A percentile compares a stretch with the other conserved stretches of the same genome.
phyloP scores from a whole-genome alignment of 2,113 vertebrate species.

The Microcebus lehilahytsara region DNA sequence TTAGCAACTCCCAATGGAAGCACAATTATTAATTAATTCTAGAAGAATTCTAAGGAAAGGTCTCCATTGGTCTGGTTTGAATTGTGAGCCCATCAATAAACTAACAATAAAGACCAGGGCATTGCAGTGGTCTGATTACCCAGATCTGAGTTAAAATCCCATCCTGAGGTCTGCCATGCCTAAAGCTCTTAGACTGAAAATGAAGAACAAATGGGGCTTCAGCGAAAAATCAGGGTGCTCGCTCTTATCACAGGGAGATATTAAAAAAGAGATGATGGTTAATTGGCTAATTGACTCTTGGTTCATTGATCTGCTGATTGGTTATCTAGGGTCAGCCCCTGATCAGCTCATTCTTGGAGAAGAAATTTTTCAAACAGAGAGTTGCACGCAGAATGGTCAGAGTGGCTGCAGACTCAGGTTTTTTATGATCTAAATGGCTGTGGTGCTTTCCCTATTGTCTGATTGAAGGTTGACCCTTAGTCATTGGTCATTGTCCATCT shows the following conservation, averaged over 20 bases:
- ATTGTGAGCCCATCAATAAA: neutral
- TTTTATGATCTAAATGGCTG: neutral
- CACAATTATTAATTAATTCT: neutral
- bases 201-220: neutral
- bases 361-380: neutral
- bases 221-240: neutral
- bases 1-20: neutral
- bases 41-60: neutral
- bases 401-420: neutral
- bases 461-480: neutral
- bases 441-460: neutral
- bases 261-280: neutral
- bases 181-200: neutral
- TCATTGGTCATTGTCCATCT: neutral
- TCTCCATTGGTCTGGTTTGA: neutral
- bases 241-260: neutral
- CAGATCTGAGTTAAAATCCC: neutral
- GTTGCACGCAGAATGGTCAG: neutral
- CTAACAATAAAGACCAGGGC: neutral
- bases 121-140: neutral
- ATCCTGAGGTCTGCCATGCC: neutral
- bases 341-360: neutral
- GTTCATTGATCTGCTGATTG: neutral
- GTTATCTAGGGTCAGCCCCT: neutral
- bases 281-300: neutral